Base-by-base conservation (phyloP, 2,113 vertebrate species). In the Melanerpes formicivorus region DNA sequence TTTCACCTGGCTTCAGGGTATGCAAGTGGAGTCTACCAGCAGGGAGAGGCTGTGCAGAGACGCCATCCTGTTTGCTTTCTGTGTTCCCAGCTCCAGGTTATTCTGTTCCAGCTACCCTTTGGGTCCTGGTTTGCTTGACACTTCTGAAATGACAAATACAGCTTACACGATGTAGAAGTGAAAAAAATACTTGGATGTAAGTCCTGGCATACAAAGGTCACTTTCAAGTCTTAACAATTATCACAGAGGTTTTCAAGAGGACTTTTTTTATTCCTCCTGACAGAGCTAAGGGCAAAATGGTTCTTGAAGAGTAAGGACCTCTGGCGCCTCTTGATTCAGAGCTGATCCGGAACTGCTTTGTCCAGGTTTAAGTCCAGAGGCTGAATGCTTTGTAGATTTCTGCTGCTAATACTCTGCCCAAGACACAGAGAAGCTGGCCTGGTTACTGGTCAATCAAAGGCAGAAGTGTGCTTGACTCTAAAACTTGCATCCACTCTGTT, bases 401-500 rank as follows among this genome's bases (percentile, higher is more conserved):
- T 65, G 30, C n/a, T 76, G 23, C 40, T 69, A n/a, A 72, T 34
- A 71, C 7, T 10, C 18, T 5, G 1, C 10, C 42, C 56, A 44
- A 40, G 32, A 30, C 34, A 40, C 29, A 30, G 4, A 48, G 40
- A 55, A 65, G 5, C 54, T 83, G 30, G 46, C 7, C 4, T 58
- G 29, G 30, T 17, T 59, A 18, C 40, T 66, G n/a, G 4, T 67
- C 52, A 37, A 26, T 44, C 62, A 92, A 77, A 84, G 37, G 7
- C 27, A 65, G 76, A 87, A 32, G 2, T 10, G 6, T 62, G 7
- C 26, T 54, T 0, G 0, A 8, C 50, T 65, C 55, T 66, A 42
- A 84, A 74, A 71, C 9, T 18, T 3, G 0, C 0, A 0, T 40
- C 25, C 0, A 0, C 27, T 64, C 14, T 56, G 14, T 11, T 67